phyloP scores from a whole-genome alignment of 2,797 vertebrate species.

The Phoxinus dragarum region DNA sequence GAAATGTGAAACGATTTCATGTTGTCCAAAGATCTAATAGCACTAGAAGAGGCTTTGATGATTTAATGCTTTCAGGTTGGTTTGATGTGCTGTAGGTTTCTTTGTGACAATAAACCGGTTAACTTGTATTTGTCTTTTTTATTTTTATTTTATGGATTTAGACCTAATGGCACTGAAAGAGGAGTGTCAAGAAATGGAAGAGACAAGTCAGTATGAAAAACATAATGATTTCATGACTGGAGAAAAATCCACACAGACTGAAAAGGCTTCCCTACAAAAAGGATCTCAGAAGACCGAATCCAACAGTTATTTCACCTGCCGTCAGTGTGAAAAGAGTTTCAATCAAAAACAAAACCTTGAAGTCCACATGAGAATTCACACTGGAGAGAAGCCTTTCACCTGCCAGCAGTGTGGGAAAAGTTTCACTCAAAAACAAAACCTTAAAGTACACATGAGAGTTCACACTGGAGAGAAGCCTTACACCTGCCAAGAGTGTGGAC shows the following conservation, averaged over 20 bases:
- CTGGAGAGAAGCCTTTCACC: conserved; percentile 17
- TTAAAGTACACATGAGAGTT: conserved; percentile 1
- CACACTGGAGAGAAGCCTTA: conserved; percentile 29
- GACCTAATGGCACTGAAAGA: background rate
- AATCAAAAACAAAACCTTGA: conserved; percentile 27
- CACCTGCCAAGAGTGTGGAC: conserved; percentile 6
- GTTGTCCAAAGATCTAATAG: background rate
- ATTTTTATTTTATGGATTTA: background rate
- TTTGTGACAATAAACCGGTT: background rate
- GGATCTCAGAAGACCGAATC: background rate
- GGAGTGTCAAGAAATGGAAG: conserved; percentile 1
- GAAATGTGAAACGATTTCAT: background rate
- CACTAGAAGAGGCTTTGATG: background rate
- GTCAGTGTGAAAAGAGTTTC: background rate
- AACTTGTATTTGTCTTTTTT: background rate
- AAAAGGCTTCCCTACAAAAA: background rate
- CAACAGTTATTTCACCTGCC: background rate
- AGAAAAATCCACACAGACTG: background rate
- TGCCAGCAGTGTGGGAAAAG: conserved; percentile 13
- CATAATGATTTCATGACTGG: background rate
- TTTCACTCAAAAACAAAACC: conserved; percentile 20
- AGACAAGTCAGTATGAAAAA: background rate
- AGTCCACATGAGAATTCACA: conserved; percentile 23
- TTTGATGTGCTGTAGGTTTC: background rate
- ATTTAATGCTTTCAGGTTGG: background rate